Conservation (phyloP, 2,888 invertebrate genomes). For the Harmothoe impar region DNA sequence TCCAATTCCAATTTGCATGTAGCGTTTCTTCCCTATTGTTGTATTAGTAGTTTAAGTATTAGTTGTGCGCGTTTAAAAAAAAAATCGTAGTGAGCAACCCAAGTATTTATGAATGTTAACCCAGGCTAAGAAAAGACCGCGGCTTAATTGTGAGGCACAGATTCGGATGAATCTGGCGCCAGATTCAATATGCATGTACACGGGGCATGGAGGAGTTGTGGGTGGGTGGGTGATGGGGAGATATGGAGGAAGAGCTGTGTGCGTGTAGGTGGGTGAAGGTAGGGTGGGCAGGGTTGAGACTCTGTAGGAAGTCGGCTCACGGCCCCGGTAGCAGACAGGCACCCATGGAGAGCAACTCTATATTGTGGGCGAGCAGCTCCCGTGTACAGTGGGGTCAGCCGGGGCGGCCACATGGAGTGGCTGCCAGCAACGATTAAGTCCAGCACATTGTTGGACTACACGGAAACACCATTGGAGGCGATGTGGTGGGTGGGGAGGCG, state of each 20-base stretch:
- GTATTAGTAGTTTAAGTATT: no score
- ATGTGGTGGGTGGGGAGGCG: slow-evolving; percentile 13
- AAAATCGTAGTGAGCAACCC: no score
- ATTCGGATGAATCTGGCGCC: no score
- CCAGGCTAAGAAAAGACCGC: no score
- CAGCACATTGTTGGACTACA: slow-evolving; percentile 59
- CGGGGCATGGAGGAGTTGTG: neutral
- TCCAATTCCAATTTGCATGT: no score
- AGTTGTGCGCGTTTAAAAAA: no score
- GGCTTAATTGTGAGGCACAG: no score
- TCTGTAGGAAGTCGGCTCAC: neutral
- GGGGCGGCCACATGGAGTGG: slow-evolving; percentile 50
- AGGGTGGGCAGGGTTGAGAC: neutral
- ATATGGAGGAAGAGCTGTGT: neutral
- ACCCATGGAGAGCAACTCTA: slow-evolving; percentile 11
- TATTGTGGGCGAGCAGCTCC: neutral
- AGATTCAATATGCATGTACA: no score
- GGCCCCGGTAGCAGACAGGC: neutral
- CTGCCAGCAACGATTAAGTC: slow-evolving; percentile 57
- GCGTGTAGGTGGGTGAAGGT: neutral
- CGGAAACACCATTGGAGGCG: slow-evolving; percentile 60
- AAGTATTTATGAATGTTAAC: no score
- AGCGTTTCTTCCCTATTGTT: no score
- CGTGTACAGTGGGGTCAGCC: neutral
- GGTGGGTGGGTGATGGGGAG: neutral